Conservation (phyloP, 2,888 invertebrate species). For the Pseudanteris insignis region DNA sequence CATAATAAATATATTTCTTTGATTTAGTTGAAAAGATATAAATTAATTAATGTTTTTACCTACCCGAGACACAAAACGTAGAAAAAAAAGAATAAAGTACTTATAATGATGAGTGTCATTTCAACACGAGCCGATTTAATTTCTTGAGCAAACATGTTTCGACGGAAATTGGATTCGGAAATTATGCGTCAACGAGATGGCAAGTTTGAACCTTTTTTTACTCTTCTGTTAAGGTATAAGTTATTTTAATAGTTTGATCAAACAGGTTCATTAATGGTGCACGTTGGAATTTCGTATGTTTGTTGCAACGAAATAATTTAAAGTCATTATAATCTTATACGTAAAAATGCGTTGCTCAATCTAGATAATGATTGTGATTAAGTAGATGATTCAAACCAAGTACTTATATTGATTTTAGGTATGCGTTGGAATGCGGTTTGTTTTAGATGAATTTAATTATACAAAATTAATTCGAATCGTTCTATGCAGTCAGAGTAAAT, state of each 20-base stretch:
- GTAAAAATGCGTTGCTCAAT: slow-evolving; percentile 4
- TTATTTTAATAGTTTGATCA: slow-evolving; percentile 19
- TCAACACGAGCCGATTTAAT: slow-evolving; percentile 34
- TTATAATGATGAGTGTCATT: too few species aligned
- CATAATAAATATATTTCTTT: too few species aligned
- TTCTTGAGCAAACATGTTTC: slow-evolving; percentile 38
- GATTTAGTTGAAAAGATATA: too few species aligned
- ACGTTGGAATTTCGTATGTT: slow-evolving; percentile 7
- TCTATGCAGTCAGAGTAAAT: not conserved
- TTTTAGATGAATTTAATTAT: slow-evolving; percentile 14
- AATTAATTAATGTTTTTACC: too few species aligned
- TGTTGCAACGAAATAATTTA: slow-evolving; percentile 20
- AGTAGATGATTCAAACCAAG: not conserved
- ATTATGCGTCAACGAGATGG: slow-evolving; percentile 32
- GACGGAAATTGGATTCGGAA: slow-evolving; percentile 35
- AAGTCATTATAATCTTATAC: slow-evolving; percentile 1
- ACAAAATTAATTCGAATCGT: slow-evolving; percentile 2
- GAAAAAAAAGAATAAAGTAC: too few species aligned
- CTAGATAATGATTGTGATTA: slow-evolving; percentile 2
- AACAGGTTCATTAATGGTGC: slow-evolving; percentile 18
- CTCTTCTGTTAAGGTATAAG: slow-evolving; percentile 10
- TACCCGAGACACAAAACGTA: too few species aligned
- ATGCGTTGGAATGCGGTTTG: slow-evolving; percentile 5
- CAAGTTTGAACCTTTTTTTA: slow-evolving; percentile 1
- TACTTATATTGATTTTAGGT: slow-evolving; percentile 2